Evolutionary conservation across 2,797 vertebrate genomes (phyloP), one percentile per base, ranked within the genome.

Genomic region (Rousettus madagascariensis): DNA sequence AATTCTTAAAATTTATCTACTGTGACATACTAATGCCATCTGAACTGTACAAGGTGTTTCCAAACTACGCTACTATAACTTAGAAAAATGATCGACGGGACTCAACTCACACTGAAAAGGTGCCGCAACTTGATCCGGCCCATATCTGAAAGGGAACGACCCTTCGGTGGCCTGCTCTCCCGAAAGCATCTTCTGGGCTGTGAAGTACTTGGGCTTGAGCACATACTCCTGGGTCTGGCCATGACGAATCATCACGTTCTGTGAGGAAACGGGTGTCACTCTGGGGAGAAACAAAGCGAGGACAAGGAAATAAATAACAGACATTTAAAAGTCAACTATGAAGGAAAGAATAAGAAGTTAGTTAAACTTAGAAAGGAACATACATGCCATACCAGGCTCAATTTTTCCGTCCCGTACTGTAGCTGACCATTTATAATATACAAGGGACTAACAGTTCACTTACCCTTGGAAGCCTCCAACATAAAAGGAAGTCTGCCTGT

Each of bases 151-250:
- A 19, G 99, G 99, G 95, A 99, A 98, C 0, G 98, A 98, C 15
- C 99, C 98, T 95, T 99, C 99, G 0, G 99, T 98, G 36, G 99
- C 98, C 90, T 99, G 98, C 55, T 99, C 99, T 97, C 99, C 99
- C 0, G 99, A 98, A 97, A 99, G 98, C 61, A 99, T 98, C 97
- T 99, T 99, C 97, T 98, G 98, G 74, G 98, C 94, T 96, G 98
- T 95, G 96, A 99, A 99, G 97, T 99, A 99, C 97, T 99, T 99
- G 90, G 99, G 99, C 96, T 99, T 99, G 65, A 99, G 97, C 94
- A 99, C 96, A 71, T 99, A 99, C 92, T 99, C 99, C 96, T 99
- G 99, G 92, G 97, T 98, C 98, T 99, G 99, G 65, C 98, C 98
- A 28, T 98, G 99, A 92, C 99, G 99, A 90, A 99, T 98, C 72